Conservation (phyloP, 2,797 vertebrate species). For the Clamator glandarius region DNA sequence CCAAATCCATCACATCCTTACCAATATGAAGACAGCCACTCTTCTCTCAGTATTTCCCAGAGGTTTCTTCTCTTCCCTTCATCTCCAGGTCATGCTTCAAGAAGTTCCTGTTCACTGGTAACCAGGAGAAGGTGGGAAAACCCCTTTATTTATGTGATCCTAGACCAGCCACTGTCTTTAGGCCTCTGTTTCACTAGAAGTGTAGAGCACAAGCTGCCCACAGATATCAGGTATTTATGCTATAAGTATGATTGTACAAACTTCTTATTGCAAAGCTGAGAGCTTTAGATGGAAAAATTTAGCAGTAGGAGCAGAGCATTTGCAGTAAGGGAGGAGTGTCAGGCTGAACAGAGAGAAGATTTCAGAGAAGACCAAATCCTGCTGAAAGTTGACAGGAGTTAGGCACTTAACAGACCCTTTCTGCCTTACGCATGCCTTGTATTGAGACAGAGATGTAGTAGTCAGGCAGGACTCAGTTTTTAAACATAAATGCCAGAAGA, state of each 20-base stretch:
- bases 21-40: not conserved
- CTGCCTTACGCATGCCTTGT: not conserved
- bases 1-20: not conserved
- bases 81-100: not conserved
- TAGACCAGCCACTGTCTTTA: not conserved
- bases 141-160: fast-evolving
- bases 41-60: not conserved
- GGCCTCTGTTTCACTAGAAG: not conserved
- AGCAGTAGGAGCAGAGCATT: not conserved
- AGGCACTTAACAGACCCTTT: not conserved
- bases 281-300: not conserved
- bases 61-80: not conserved
- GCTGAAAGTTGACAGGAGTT: not conserved
- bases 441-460: not conserved
- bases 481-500: not conserved
- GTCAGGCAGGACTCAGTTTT: not conserved
- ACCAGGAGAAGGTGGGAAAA: not conserved
- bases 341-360: not conserved
- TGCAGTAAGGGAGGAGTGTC: not conserved
- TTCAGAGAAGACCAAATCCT: not conserved
- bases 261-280: not conserved
- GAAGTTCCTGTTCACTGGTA: not conserved
- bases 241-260: not conserved
- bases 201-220: not conserved
- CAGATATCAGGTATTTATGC: not conserved